A percentile compares a stretch with the other conserved stretches of the same genome.
Conservation (phyloP, 2,113 vertebrate genomes). For the Taurulus bubalis region DNA sequence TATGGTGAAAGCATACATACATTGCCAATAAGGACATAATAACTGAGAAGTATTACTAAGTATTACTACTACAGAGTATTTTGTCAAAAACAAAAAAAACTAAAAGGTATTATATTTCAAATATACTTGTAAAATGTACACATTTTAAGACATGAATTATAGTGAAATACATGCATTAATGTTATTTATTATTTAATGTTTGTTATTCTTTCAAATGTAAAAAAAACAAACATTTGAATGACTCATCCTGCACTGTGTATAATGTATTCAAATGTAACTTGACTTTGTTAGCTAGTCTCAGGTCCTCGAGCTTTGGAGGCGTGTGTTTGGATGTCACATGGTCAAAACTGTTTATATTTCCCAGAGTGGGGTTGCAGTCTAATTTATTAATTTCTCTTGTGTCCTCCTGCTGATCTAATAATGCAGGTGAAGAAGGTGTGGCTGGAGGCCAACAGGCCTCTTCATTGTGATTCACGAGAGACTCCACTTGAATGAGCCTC, state of each 20-base stretch:
- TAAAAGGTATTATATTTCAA: neutral
- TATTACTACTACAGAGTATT: neutral
- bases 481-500: neutral
- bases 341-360: neutral
- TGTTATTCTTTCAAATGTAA: too few species aligned
- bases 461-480: slow-evolving; percentile 2
- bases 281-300: too few species aligned
- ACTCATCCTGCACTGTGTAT: neutral
- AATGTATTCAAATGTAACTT: neutral
- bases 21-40: neutral
- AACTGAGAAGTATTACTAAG: too few species aligned
- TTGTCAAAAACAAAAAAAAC: neutral
- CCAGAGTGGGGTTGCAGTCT: neutral
- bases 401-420: slow-evolving; percentile 10
- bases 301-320: neutral
- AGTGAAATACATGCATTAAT: too few species aligned
- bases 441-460: neutral
- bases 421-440: neutral
- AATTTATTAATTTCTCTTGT: neutral
- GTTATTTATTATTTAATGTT: too few species aligned
- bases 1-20: neutral
- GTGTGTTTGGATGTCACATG: neutral
- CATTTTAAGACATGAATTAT: too few species aligned
- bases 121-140: neutral
- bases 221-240: neutral